Evolutionary conservation across 2,888 invertebrate genomes (phyloP).

Genomic region (Caenorhabditis sp.): DNA sequence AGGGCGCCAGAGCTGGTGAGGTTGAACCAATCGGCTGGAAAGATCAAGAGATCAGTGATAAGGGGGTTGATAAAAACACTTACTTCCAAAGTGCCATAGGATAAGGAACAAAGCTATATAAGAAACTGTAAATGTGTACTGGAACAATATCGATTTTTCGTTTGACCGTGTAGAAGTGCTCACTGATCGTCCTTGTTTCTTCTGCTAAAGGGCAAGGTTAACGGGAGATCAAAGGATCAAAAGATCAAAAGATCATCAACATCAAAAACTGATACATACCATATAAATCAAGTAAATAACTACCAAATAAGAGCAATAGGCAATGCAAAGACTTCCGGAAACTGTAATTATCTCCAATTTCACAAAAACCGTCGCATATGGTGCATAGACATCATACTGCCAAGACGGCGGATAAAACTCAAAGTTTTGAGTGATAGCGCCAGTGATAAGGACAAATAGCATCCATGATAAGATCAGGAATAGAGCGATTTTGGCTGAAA

Average conservation of each 20-base stretch:
- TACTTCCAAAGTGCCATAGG: background rate
- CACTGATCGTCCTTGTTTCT: too few relatives aligned
- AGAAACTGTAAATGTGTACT: background rate
- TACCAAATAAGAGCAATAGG: background rate
- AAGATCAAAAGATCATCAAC: too few relatives aligned
- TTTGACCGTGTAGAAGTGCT: background rate
- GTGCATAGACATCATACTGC: background rate
- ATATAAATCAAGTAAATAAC: background rate
- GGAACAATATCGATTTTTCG: background rate
- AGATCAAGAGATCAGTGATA: too few relatives aligned
- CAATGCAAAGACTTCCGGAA: background rate
- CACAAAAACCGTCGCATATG: background rate
- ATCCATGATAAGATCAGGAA: background rate
- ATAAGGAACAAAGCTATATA: background rate
- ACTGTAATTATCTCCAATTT: background rate
- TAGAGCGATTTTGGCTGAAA: background rate
- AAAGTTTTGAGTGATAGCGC: background rate
- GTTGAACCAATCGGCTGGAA: too few relatives aligned
- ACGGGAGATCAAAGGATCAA: too few relatives aligned
- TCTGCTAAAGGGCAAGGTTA: too few relatives aligned
- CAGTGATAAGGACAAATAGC: background rate
- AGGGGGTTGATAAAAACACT: too few relatives aligned
- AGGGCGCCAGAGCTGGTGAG: too few relatives aligned
- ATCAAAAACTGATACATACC: background rate
- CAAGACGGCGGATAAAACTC: background rate